phyloP scores from a whole-genome alignment of 2,888 invertebrate species.

The Drosophila meridiana region DNA sequence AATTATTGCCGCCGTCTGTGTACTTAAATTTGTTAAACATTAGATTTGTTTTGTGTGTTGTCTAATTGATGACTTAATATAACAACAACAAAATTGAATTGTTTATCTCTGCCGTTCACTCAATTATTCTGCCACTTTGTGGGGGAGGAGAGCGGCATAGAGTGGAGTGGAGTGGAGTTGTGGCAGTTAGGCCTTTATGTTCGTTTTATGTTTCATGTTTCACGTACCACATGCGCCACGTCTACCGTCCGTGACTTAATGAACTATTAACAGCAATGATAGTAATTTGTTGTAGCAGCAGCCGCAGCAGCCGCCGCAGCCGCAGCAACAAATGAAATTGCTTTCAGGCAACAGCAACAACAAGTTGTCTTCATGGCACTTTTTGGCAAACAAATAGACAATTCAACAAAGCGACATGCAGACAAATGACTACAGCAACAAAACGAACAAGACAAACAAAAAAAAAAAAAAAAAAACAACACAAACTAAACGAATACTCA shows the following conservation, averaged over 20 bases:
- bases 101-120: slow-evolving; percentile 78
- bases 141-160: neutral
- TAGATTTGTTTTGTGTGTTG: slow-evolving; percentile 29
- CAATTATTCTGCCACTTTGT: slow-evolving; percentile 79
- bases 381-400: slow-evolving; percentile 81
- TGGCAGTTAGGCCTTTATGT: slow-evolving; percentile 40
- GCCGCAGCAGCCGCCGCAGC: slow-evolving; percentile 42
- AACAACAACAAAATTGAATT: slow-evolving; percentile 72
- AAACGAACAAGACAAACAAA: slow-evolving; percentile 12
- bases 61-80: slow-evolving; percentile 79
- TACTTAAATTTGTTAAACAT: slow-evolving; percentile 14
- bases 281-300: slow-evolving; percentile 75
- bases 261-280: slow-evolving; percentile 80
- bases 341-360: slow-evolving; percentile 63
- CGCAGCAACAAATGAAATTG: slow-evolving; percentile 69
- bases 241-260: slow-evolving; percentile 77
- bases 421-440: slow-evolving; percentile 71
- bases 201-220: slow-evolving; percentile 65
- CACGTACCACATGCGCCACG: slow-evolving; percentile 67
- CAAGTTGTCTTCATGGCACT: slow-evolving; percentile 79
- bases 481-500: slow-evolving; percentile 27
- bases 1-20: slow-evolving; percentile 7
- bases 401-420: slow-evolving; percentile 79
- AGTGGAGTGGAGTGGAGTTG: slow-evolving; percentile 11
- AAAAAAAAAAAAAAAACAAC: slow-evolving; percentile 5